Base-by-base conservation (phyloP, 2,113 vertebrate species). In the Chamaea fasciata region DNA sequence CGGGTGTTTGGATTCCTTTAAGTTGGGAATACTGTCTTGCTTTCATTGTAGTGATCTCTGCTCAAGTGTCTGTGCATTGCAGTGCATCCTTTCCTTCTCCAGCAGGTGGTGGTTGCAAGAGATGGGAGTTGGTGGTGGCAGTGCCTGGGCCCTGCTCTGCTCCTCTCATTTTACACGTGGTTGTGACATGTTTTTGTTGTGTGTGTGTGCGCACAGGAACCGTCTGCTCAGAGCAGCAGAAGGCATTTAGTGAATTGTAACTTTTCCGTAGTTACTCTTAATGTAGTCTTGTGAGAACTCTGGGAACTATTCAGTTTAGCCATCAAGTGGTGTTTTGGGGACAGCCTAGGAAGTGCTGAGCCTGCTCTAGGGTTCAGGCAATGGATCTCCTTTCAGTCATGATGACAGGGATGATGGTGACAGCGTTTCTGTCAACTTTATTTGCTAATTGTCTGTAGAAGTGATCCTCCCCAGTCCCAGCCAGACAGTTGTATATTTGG, bases 121-220 rank as follows among this genome's bases (percentile, higher is more conserved):
- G 37, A 9, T 7, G 39, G 5, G 11, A 1, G 27, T 4, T 16
- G 41, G 27, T 16, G 12, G 20, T 23, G 62, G n/a, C 1, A 8
- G 22, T 12, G 39, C 28, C 33, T 67, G 60, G 17, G 17, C 44
- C 52, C 21, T 57, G 41, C 53, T 41, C 62, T 57, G 35, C 30
- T 41, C 67, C 21, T 18, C 39, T 67, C 10, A 0, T 49, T 65
- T 41, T 8, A 4, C 7, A 7, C 0, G 0, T 1, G 0, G 2
- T 11, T 39, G 23, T 47, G 68, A 14, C 19, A n/a, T 24, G 28
- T 4, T 55, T 63, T 62, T 52, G 27, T 20, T 13, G 4, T 37
- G 0, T 8, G 13, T 3, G 0, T 15, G 11, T 27, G 6, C 7
- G 6, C 7, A 10, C 53, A 44, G 63, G 30, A 64, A 11, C 11